Evolutionary conservation across 2,797 vertebrate species (phyloP).

Genomic region (Lophius americanus): DNA sequence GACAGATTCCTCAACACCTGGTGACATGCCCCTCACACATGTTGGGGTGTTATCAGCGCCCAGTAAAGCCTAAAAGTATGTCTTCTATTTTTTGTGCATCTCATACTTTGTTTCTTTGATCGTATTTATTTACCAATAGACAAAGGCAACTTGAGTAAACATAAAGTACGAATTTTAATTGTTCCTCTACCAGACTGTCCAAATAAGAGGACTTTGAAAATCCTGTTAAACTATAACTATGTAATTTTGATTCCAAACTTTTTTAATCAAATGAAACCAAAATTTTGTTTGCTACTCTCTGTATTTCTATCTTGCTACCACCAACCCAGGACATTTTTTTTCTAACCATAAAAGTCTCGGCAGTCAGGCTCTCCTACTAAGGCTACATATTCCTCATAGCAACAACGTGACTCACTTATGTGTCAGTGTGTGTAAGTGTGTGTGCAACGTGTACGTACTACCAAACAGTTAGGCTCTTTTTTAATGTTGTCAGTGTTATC

Average conservation of each 20-base stretch:
- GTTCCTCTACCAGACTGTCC: background rate
- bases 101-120: no score
- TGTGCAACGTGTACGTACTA: constrained; percentile 35
- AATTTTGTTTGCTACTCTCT: constrained; percentile 17
- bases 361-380: constrained; percentile 47
- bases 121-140: no score
- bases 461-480: constrained; percentile 49
- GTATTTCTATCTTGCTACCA: constrained; percentile 28
- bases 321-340: constrained; percentile 55
- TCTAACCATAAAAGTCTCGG: constrained; percentile 81
- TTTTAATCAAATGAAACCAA: constrained; percentile 28
- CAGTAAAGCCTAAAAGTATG: no score
- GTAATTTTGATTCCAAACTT: constrained; percentile 4
- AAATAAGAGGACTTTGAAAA: background rate
- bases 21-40: no score
- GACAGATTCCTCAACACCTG: no score
- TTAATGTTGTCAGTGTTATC: constrained; percentile 19
- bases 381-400: constrained; percentile 73
- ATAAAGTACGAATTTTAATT: no score
- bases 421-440: constrained; percentile 45
- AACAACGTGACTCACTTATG: constrained; percentile 69
- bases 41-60: no score
- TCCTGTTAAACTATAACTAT: background rate
- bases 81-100: no score
- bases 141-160: no score